These are phyloP conservation scores for Acanthococcus lagerstroemiae DNA, from an alignment of 2,888 invertebrate species.

Conservation along the genomic window DNA sequence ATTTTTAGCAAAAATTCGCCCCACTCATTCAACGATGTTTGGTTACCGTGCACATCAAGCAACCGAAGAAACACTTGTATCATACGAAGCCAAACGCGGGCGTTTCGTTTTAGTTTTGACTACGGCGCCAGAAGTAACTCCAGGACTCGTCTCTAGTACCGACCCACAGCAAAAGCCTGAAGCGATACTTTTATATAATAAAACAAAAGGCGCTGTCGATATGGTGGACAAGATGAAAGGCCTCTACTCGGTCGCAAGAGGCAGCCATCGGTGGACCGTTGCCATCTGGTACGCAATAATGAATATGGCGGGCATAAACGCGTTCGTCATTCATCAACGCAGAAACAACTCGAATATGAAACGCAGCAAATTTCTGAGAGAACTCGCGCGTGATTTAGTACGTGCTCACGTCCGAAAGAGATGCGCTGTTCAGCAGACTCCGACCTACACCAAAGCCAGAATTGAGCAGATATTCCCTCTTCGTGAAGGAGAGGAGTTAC, in stretches of 20 bases:
- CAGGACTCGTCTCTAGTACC: background rate
- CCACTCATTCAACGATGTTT: background rate
- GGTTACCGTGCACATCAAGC: too few species aligned
- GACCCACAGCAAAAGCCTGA: slow-evolving; percentile 32
- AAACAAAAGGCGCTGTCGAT: slow-evolving; percentile 33
- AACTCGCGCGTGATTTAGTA: background rate
- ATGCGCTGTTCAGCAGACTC: background rate
- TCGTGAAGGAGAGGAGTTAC: background rate
- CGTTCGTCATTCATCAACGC: background rate
- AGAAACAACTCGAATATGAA: background rate
- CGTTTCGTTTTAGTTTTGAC: slow-evolving; percentile 30
- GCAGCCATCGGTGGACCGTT: slow-evolving; percentile 11
- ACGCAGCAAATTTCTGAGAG: background rate
- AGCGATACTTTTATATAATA: slow-evolving; percentile 32
- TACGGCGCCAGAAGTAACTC: slow-evolving; percentile 29
- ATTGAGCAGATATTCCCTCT: background rate
- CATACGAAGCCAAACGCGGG: slow-evolving; percentile 31
- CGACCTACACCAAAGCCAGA: background rate
- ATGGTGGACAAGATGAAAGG: slow-evolving; percentile 31
- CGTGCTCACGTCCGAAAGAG: background rate
- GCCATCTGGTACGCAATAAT: background rate
- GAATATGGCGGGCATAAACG: background rate
- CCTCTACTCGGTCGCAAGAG: slow-evolving; percentile 29
- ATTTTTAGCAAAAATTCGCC: background rate
- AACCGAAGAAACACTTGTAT: slow-evolving; percentile 11